A percentile compares a stretch with the other conserved stretches of the same genome.
Conservation (phyloP, 1,140 invertebrate species). For the Saxidomus purpurata region DNA sequence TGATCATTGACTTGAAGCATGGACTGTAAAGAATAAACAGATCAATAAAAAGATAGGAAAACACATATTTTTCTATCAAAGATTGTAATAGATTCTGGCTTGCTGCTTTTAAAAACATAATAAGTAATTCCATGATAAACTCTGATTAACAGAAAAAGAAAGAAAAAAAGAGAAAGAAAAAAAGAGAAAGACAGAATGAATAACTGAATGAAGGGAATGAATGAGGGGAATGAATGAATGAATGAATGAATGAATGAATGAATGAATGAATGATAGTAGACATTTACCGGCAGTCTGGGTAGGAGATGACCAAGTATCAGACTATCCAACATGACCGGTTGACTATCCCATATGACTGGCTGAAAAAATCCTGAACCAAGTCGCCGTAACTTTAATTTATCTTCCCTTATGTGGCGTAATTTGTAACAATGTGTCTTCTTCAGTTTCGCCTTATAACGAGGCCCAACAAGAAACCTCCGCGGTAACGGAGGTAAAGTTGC, state of each 20-base stretch:
- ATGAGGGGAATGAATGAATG: background rate
- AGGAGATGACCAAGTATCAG: slow-evolving; percentile 72
- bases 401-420: slow-evolving; percentile 57
- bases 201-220: background rate
- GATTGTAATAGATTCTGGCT: too few relatives aligned
- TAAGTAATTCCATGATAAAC: too few relatives aligned
- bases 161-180: too few relatives aligned
- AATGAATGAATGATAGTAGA: background rate
- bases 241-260: slow-evolving; percentile 27
- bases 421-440: slow-evolving; percentile 65
- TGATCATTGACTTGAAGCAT: slow-evolving; percentile 70
- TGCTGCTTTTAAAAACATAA: too few relatives aligned
- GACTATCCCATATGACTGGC: slow-evolving; percentile 24
- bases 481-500: slow-evolving; percentile 55
- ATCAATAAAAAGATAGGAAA: too few relatives aligned
- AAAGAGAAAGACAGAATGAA: background rate
- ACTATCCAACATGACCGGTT: slow-evolving; percentile 71
- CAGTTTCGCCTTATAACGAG: slow-evolving; percentile 32
- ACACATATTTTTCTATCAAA: too few relatives aligned
- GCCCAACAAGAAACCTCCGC: slow-evolving; percentile 42
- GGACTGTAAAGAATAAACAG: slow-evolving; percentile 65
- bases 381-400: slow-evolving; percentile 68
- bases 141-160: too few relatives aligned
- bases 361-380: slow-evolving; percentile 77
- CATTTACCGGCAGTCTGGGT: slow-evolving; percentile 66